Evolutionary conservation across 2,797 vertebrate genomes (phyloP), one percentile per base, ranked within the genome.

Genomic region (Tenualosa thibaudeaui): DNA sequence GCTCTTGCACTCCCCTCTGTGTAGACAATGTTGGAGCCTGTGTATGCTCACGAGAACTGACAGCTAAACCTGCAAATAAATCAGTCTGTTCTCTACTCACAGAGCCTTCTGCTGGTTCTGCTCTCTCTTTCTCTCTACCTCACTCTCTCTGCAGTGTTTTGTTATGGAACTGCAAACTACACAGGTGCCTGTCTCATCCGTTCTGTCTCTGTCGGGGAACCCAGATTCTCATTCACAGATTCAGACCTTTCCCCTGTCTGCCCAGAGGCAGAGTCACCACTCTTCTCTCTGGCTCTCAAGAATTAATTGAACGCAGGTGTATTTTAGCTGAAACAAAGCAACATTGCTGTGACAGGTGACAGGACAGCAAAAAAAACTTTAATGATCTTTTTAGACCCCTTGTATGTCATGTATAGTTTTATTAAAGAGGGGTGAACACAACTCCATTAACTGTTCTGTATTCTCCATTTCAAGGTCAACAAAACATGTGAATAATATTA

Each of bases 41-140:
- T 43, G 40, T 78, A 7, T 78, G 4, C 37, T 78, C 37, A 46
- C 40, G 17, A 78, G 37, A 78, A 78, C 71, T 0, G 71, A 78
- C 40, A 46, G 71, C 19, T 78, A 78, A 46, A 78, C 37, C 2
- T 46, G 17, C 71, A 78, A 46, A 90, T 84, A 87, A 84, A 91
- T 87, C 26, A 82, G 85, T 85, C 68, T 54, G 83, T 86, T 86
- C 90, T 86, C 85, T 89, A 81, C 87, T 89, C 40, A 83, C 78
- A 86, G 49, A 54, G 84, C 81, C 62, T 71, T 75, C 58, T 89
- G 78, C 88, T 83, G 78, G 53, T 71, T 75, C 58, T 89, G 78
- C 88, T 83, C 81, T 81, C 15, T 43, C 71, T 46, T 40, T 46
- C 37, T 78, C 40, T 46, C 37, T 43, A 17, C 22, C 13, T 46